phyloP scores from a whole-genome alignment of 1,140 invertebrate genomes.

The Batillaria attramentaria region DNA sequence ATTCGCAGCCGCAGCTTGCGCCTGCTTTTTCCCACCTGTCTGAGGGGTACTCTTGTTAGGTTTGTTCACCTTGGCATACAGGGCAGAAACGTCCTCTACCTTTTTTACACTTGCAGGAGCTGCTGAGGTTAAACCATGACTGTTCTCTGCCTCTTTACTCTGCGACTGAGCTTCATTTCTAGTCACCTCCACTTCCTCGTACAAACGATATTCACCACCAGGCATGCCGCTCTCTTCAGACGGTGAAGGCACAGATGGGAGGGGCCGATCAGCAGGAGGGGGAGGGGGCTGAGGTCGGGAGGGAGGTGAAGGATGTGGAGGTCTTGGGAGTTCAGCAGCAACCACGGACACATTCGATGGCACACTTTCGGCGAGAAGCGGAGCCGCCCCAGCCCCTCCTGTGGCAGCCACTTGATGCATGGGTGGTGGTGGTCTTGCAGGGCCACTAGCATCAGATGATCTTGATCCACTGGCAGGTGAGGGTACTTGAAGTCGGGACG shows the following conservation, averaged over 20 bases:
- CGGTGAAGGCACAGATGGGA: conserved; percentile 7
- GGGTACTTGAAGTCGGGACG: background rate
- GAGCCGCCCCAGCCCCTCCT: no score
- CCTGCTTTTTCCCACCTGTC: background rate
- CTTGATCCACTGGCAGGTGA: no score
- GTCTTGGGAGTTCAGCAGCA: no score
- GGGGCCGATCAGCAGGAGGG: background rate
- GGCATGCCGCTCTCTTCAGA: background rate
- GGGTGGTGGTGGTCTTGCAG: no score
- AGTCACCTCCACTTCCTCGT: conserved; percentile 13
- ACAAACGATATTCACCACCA: background rate
- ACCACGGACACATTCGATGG: no score
- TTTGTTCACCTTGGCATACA: conserved; percentile 31
- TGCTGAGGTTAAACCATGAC: no score
- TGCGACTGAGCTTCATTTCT: conserved; percentile 5
- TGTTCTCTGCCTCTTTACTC: no score
- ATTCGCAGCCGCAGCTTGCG: background rate
- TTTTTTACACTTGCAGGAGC: no score
- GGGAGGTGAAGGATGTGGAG: no score
- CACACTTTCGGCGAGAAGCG: no score
- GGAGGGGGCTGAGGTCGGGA: background rate
- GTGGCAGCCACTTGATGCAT: no score
- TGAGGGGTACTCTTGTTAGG: background rate
- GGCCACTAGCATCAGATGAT: no score
- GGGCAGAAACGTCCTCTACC: background rate